Conservation (phyloP, 2,113 vertebrate genomes). For the Rhea americana region DNA sequence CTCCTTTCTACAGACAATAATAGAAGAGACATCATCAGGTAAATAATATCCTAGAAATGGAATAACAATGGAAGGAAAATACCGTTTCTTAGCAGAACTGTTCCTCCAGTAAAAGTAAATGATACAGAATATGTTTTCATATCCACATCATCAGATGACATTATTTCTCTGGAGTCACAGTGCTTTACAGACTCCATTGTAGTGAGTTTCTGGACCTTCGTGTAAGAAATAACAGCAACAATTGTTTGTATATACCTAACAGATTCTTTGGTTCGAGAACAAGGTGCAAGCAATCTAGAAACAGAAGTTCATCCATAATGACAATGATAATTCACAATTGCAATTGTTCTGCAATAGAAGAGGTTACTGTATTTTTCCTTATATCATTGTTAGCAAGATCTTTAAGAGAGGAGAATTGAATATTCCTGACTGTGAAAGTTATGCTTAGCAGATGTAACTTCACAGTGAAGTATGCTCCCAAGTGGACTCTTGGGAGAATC, state of each 20-base stretch:
- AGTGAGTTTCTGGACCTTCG: neutral
- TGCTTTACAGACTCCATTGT: neutral
- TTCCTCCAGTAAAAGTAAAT: neutral
- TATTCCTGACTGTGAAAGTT: neutral
- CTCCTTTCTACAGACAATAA: neutral
- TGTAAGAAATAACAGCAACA: neutral
- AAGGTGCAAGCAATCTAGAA: neutral
- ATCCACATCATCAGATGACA: neutral
- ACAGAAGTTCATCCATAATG: neutral
- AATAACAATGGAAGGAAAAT: neutral
- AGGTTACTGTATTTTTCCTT: neutral
- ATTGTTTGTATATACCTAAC: neutral
- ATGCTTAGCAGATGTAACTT: neutral
- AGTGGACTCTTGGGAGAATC: neutral
- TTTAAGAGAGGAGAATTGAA: neutral
- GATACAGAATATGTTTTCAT: neutral
- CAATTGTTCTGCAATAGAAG: neutral
- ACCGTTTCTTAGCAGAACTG: fast-evolving
- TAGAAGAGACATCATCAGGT: neutral
- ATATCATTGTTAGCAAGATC: neutral
- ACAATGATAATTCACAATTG: neutral
- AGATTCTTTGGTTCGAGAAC: neutral
- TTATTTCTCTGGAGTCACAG: neutral
- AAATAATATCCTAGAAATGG: neutral
- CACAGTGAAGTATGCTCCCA: neutral